These are phyloP conservation scores for Masticophis lateralis DNA, from an alignment of 2,797 vertebrate species.

Conservation along the genomic window DNA sequence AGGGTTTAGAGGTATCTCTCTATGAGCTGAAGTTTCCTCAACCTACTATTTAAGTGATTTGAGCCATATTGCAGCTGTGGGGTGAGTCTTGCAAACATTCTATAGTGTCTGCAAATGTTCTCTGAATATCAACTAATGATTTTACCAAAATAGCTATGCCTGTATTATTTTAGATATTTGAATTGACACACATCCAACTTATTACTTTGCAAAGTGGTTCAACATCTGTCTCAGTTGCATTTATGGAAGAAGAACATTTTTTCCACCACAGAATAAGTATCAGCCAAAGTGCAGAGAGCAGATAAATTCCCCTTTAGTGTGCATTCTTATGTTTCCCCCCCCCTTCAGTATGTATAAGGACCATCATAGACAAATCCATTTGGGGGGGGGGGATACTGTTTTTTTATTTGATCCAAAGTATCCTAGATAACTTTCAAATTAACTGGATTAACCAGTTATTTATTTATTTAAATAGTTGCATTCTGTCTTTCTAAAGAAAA, in stretches of 20 bases:
- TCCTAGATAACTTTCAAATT: background rate
- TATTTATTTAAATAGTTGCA: background rate
- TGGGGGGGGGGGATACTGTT: background rate
- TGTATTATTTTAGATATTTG: background rate
- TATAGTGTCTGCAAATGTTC: background rate
- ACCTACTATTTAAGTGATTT: background rate
- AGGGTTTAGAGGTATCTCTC: background rate
- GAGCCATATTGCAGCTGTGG: fast-evolving
- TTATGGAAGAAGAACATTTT: background rate
- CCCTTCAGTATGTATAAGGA: background rate
- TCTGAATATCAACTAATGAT: background rate
- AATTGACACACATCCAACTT: fast-evolving
- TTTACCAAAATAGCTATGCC: background rate
- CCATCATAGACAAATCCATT: background rate
- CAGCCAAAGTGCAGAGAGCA: background rate
- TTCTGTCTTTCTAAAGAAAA: background rate
- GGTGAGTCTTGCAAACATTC: background rate
- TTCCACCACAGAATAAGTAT: background rate
- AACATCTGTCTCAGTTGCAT: background rate
- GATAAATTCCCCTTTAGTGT: background rate
- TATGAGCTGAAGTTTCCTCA: background rate
- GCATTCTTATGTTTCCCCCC: background rate
- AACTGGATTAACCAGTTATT: background rate
- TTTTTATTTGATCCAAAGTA: background rate
- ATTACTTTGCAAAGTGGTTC: background rate